Evolutionary conservation across 2,113 vertebrate species (phyloP).

Genomic region (Megalops atlanticus): DNA sequence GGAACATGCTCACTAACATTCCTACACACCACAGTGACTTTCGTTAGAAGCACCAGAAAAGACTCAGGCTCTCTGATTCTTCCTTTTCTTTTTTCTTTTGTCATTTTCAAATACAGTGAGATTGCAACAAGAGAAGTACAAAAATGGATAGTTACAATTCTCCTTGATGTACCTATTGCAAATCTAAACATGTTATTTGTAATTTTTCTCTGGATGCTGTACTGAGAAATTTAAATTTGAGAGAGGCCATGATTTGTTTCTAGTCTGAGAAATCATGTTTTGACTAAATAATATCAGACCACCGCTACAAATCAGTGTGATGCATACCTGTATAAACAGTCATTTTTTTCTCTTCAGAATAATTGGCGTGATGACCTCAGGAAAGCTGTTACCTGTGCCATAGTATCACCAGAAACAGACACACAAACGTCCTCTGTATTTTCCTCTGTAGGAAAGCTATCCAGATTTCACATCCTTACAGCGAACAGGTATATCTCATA

Average conservation of each 20-base stretch:
- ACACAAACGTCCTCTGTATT: neutral
- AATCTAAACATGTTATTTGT: no score
- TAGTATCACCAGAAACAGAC: neutral
- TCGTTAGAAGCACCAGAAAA: neutral
- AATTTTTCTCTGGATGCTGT: neutral
- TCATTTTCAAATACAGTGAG: neutral
- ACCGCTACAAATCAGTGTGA: neutral
- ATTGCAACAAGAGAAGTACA: neutral
- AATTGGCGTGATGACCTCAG: neutral
- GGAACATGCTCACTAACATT: no score
- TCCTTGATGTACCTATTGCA: no score
- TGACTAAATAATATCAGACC: neutral
- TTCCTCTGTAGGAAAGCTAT: neutral
- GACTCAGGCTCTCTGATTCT: neutral
- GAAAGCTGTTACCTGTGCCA: neutral
- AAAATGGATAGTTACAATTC: no score
- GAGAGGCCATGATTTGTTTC: neutral
- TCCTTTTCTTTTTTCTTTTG: neutral
- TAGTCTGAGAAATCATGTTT: neutral
- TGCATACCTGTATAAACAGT: neutral
- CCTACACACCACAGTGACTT: no score
- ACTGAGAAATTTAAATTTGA: neutral
- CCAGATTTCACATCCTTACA: neutral
- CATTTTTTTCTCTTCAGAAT: neutral
- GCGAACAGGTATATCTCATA: conserved; percentile 7